Conservation (phyloP, 2,888 invertebrate genomes). For the Glyphotaelius pellucidus region DNA sequence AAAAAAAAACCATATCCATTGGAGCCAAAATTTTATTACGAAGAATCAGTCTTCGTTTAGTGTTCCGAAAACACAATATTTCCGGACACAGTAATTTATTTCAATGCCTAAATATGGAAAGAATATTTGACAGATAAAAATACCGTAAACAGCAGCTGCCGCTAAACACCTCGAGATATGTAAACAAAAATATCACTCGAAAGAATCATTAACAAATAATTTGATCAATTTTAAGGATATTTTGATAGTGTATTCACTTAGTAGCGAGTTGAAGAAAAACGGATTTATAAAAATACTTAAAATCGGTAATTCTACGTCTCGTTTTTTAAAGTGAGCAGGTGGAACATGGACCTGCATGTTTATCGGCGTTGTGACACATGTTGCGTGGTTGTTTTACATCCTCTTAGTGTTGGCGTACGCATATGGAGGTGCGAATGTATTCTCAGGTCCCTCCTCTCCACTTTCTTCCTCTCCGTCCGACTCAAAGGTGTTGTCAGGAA, state of each 20-base stretch:
- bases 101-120: conserved; percentile 28
- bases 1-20: conserved; percentile 41
- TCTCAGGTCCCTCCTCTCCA: conserved; percentile 81
- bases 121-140: conserved; percentile 16
- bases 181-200: neutral
- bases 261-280: neutral
- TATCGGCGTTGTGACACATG: neutral
- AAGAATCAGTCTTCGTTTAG: neutral
- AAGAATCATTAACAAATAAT: neutral
- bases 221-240: neutral
- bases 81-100: neutral
- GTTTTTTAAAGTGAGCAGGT: neutral
- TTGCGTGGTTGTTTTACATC: conserved; percentile 69
- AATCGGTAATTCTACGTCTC: neutral
- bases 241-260: neutral
- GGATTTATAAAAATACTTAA: neutral
- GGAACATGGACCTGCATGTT: neutral
- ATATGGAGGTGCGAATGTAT: conserved; percentile 75
- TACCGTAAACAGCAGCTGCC: conserved; percentile 11
- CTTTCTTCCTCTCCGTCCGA: conserved; percentile 96
- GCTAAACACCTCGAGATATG: neutral
- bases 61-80: neutral
- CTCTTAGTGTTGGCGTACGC: conserved; percentile 76
- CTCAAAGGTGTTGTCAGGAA: conserved; percentile 99
- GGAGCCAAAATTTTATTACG: neutral